Percentiles rank a stretch among this genome's conserved stretches.
phyloP scores from a whole-genome alignment of 2,797 vertebrate species.

The Malacoraja senta region DNA sequence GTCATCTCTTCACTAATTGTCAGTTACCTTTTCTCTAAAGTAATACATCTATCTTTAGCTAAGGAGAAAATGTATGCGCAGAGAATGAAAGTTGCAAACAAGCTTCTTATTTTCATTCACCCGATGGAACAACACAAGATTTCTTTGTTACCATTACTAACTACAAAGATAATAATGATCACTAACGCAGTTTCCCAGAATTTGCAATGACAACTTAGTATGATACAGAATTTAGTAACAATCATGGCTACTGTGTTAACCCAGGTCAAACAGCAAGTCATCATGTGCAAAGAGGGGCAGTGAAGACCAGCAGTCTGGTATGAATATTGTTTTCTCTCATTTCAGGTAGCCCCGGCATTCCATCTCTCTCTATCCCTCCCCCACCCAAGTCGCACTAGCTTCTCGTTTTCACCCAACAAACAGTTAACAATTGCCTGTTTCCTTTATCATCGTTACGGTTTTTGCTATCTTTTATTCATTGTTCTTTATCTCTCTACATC shows the following conservation, averaged over 20 bases:
- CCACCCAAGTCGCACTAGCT: no score
- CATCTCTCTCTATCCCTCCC: no score
- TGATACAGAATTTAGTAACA: neutral
- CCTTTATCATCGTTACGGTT: no score
- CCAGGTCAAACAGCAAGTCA: neutral
- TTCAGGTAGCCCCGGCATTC: no score
- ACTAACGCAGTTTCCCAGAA: neutral
- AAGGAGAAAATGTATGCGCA: neutral
- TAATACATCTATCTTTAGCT: neutral
- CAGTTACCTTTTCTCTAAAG: neutral
- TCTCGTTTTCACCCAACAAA: no score
- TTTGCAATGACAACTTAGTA: slow-evolving; percentile 23
- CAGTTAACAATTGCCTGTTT: no score
- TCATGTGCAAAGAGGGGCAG: neutral
- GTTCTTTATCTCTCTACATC: no score
- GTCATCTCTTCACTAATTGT: neutral
- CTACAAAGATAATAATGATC: neutral
- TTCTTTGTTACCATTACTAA: neutral
- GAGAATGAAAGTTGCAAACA: neutral
- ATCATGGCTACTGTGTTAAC: neutral
- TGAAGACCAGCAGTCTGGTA: neutral
- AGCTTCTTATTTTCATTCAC: neutral
- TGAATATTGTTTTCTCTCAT: no score
- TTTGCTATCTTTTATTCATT: no score
- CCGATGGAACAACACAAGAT: neutral